These are phyloP conservation scores for Diacarnus erythraeanus DNA, from an alignment of 37 sponge, comb jelly and placozoan species.

Conservation along the genomic window DNA sequence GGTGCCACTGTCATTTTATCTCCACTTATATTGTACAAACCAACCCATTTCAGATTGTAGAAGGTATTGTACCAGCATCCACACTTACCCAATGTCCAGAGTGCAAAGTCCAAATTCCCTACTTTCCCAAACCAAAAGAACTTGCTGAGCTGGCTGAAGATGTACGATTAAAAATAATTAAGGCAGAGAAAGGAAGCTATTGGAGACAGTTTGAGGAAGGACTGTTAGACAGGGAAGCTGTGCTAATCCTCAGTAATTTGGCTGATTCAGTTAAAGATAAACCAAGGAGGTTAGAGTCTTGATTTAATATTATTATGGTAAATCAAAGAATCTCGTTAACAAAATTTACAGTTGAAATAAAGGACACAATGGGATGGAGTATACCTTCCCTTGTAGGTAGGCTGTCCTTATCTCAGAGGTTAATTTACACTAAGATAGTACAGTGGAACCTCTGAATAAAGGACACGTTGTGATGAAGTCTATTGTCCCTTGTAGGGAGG, in stretches of 20 bases:
- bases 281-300: conserved; percentile 52
- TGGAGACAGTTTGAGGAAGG: conserved; percentile 95
- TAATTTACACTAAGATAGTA: no score
- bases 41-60: neutral
- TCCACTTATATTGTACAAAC: no score
- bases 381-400: no score
- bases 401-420: no score
- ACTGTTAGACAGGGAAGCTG: conserved; percentile 82
- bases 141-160: conserved; percentile 85
- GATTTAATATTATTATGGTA: no score
- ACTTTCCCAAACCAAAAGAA: conserved; percentile 73
- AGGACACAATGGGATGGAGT: no score
- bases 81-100: conserved; percentile 12
- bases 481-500: no score
- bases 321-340: no score
- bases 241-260: conserved; percentile 64
- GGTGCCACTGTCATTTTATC: no score
- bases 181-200: conserved; percentile 90
- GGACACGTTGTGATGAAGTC: no score
- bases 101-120: conserved; percentile 56
- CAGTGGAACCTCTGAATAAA: no score
- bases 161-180: conserved; percentile 69
- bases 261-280: conserved; percentile 81
- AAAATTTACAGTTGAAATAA: no score
- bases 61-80: neutral